Conservation (phyloP, 2,888 invertebrate species). For the Pegoplata infirma region DNA sequence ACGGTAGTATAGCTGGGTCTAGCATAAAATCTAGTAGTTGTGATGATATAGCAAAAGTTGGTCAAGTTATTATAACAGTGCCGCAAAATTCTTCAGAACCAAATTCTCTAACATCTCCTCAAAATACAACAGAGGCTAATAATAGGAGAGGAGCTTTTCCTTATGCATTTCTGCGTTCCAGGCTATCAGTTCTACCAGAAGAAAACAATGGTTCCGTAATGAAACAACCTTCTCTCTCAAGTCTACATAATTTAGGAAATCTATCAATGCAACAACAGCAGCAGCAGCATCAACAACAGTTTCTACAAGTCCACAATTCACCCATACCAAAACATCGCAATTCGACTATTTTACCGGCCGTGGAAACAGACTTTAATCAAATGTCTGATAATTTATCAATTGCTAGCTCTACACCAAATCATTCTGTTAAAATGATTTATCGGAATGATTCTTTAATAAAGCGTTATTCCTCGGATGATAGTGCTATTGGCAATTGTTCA, state of each 20-base stretch:
- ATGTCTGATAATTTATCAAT: constrained; percentile 69
- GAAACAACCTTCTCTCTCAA: constrained; percentile 69
- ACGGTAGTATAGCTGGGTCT: constrained; percentile 76
- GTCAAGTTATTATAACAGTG: constrained; percentile 71
- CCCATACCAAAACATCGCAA: constrained; percentile 71
- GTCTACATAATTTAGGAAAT: constrained; percentile 63
- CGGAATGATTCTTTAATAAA: constrained; percentile 69
- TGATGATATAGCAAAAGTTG: constrained; percentile 84
- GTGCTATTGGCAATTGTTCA: constrained; percentile 72
- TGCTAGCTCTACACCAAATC: constrained; percentile 70
- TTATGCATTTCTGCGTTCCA: constrained; percentile 87
- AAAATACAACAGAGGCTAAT: constrained; percentile 63
- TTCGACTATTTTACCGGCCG: constrained; percentile 63
- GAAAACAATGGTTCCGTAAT: constrained; percentile 82
- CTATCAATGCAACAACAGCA: constrained; percentile 34
- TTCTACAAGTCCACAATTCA: constrained; percentile 64
- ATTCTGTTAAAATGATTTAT: constrained; percentile 69
- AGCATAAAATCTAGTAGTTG: constrained; percentile 83
- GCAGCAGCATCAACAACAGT: constrained; percentile 59
- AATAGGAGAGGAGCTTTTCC: constrained; percentile 84
- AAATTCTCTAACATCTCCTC: constrained; percentile 55
- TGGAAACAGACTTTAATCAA: constrained; percentile 56
- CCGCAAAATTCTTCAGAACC: constrained; percentile 61
- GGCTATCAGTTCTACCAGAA: constrained; percentile 87
- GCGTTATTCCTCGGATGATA: constrained; percentile 73